phyloP scores from a whole-genome alignment of 2,888 invertebrate species.

The Eucriotettix oculatus region DNA sequence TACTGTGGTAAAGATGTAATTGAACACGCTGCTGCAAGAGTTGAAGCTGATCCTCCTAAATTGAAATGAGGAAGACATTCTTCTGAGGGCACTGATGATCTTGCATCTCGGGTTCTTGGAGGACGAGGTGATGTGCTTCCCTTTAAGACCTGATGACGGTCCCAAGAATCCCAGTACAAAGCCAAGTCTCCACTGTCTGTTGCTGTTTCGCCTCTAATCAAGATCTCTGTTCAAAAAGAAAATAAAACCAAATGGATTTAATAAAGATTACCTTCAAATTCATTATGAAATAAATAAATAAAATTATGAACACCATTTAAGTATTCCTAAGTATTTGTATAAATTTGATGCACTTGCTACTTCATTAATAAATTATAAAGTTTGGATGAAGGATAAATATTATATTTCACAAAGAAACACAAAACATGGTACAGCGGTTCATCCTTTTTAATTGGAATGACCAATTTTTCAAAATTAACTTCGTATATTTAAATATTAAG shows the following conservation, averaged over 20 bases:
- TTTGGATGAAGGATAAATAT: too few relatives aligned
- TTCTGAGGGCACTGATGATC: slow-evolving; percentile 42
- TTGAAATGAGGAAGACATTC: slow-evolving; percentile 30
- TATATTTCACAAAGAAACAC: too few relatives aligned
- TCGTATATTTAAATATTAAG: too few relatives aligned
- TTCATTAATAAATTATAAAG: too few relatives aligned
- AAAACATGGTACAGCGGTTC: too few relatives aligned
- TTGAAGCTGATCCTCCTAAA: slow-evolving; percentile 12
- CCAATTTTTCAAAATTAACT: too few relatives aligned
- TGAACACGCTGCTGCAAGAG: slow-evolving; percentile 16
- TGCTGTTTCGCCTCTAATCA: slow-evolving; percentile 38
- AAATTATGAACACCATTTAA: too few relatives aligned
- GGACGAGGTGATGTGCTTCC: slow-evolving; percentile 31
- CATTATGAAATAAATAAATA: too few relatives aligned
- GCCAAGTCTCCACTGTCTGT: slow-evolving; percentile 39
- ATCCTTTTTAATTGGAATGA: too few relatives aligned
- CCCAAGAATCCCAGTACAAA: slow-evolving; percentile 92
- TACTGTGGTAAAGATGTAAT: slow-evolving; percentile 30
- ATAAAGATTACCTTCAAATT: too few relatives aligned
- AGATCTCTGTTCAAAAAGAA: slow-evolving; percentile 31
- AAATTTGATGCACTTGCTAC: too few relatives aligned
- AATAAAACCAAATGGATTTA: background rate
- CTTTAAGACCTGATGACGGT: slow-evolving; percentile 38
- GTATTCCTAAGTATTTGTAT: too few relatives aligned
- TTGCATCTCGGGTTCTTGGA: slow-evolving; percentile 29